phyloP scores from a whole-genome alignment of 2,797 vertebrate species.

The Sphenodon punctatus region DNA sequence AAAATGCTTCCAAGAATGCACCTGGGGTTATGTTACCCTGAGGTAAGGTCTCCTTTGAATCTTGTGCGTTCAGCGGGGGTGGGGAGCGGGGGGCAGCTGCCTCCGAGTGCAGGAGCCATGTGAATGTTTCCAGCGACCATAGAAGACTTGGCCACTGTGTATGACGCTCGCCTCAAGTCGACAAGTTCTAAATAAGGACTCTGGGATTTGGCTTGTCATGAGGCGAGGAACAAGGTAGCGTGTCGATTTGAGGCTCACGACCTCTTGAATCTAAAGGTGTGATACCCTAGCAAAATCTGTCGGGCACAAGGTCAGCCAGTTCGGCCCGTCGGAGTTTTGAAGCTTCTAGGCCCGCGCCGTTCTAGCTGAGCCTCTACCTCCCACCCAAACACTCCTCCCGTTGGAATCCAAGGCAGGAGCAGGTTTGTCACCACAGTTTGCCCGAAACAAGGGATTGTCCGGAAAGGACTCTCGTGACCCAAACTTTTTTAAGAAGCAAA shows the following conservation, averaged over 20 bases:
- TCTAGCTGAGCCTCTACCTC: too few species aligned
- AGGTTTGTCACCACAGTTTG: slow-evolving; percentile 26
- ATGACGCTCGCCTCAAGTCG: background rate
- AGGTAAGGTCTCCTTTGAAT: too few species aligned
- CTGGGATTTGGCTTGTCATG: background rate
- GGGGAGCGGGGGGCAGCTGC: background rate
- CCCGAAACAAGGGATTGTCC: slow-evolving; percentile 43
- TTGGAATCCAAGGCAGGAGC: background rate
- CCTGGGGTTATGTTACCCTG: background rate
- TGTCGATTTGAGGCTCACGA: too few species aligned
- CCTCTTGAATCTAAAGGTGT: background rate
- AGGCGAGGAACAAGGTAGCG: background rate
- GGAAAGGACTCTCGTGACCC: slow-evolving; percentile 47
- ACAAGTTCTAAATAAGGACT: background rate
- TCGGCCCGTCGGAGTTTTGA: background rate
- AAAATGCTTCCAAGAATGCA: too few species aligned
- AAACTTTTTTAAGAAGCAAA: slow-evolving; percentile 59
- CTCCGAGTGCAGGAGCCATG: too few species aligned
- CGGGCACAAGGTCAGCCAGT: background rate
- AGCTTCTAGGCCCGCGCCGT: background rate
- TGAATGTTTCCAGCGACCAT: background rate
- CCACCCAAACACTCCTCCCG: background rate
- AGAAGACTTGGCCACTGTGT: background rate
- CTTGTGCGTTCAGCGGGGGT: too few species aligned
- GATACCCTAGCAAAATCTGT: background rate